phyloP scores from a whole-genome alignment of 2,113 vertebrate genomes.

The Rhynchopsitta pachyrhyncha region DNA sequence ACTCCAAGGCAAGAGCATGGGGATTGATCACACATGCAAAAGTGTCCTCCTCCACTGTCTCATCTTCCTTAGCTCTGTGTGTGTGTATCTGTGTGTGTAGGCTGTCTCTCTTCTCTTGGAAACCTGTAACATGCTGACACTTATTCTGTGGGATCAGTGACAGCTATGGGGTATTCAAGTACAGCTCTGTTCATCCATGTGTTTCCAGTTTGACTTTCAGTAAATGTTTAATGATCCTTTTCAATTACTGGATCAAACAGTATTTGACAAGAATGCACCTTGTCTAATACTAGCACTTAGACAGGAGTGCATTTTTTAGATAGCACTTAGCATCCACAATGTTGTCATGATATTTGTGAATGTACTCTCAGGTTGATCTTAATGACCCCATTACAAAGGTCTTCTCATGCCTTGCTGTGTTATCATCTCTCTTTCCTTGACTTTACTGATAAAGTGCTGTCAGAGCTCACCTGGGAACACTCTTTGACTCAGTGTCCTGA shows the following conservation, averaged over 20 bases:
- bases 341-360: constrained; percentile 68
- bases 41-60: background rate
- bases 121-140: background rate
- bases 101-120: background rate
- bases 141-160: constrained; percentile 4
- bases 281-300: constrained; percentile 77
- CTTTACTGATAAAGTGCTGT: constrained; percentile 4
- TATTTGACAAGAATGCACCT: constrained; percentile 72
- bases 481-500: background rate
- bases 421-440: constrained; percentile 11
- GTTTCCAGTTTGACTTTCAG: constrained; percentile 68
- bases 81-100: background rate
- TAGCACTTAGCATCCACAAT: constrained; percentile 74
- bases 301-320: constrained; percentile 67
- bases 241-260: constrained; percentile 71
- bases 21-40: background rate
- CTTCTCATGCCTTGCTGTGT: constrained; percentile 36
- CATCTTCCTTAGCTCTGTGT: background rate
- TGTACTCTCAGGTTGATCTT: constrained; percentile 67
- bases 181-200: constrained; percentile 40
- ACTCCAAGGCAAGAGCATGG: background rate
- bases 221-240: constrained; percentile 78
- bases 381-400: constrained; percentile 73
- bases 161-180: constrained; percentile 7
- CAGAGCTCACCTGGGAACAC: background rate